These are phyloP conservation scores for Morus bassanus DNA, from an alignment of 2,797 vertebrate genomes.

Conservation along the genomic window DNA sequence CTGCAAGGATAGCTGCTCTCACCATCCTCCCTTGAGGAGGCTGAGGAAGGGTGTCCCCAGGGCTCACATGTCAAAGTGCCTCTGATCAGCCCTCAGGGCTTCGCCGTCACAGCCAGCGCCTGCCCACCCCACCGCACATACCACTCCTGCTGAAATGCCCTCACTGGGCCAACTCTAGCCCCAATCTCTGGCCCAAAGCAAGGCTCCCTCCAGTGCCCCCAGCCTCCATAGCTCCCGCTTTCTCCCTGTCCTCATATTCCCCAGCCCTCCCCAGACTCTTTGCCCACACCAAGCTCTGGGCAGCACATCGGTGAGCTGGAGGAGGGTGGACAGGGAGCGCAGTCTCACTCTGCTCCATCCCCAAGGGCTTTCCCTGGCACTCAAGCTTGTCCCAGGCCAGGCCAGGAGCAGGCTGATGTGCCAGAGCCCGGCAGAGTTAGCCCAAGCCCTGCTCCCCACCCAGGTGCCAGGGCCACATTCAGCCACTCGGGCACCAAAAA, in stretches of 20 bases:
- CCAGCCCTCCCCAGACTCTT: neutral
- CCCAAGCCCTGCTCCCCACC: neutral
- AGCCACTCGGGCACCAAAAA: neutral
- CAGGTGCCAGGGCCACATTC: neutral
- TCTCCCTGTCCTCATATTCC: neutral
- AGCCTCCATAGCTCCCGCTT: neutral
- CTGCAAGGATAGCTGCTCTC: neutral
- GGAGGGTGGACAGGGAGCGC: neutral
- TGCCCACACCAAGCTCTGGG: neutral
- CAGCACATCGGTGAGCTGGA: neutral
- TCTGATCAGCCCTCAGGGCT: neutral
- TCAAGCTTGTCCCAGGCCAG: neutral
- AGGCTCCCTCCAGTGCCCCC: neutral
- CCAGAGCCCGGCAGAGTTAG: neutral
- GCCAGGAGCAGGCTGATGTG: neutral
- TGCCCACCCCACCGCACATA: too few relatives aligned
- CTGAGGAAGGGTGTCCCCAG: neutral
- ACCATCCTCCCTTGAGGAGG: neutral
- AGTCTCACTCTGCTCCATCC: neutral
- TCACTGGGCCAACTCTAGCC: accelerated
- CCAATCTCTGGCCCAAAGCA: neutral
- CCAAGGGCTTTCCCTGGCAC: neutral
- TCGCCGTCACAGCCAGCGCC: accelerated
- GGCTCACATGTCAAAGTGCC: neutral
- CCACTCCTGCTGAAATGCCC: neutral